Percentiles rank a stretch among this genome's conserved stretches.
Conservation (phyloP, 2,888 invertebrate genomes). For the Habroteleia sp. region DNA sequence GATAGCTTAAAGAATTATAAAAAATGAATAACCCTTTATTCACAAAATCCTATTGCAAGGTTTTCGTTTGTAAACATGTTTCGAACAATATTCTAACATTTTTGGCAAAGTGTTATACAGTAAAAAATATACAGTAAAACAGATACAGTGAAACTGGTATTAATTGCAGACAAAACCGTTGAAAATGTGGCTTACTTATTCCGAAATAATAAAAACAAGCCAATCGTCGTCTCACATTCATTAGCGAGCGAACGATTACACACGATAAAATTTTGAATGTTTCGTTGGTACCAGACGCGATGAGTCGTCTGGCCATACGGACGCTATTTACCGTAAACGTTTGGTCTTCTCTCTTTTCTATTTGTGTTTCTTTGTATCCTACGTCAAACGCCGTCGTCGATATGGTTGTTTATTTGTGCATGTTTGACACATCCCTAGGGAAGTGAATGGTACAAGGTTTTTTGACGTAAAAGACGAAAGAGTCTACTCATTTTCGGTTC, state of each 20-base stretch:
- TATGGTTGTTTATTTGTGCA: conserved; percentile 60
- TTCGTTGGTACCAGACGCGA: conserved; percentile 5
- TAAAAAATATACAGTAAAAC: no score
- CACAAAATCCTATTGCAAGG: no score
- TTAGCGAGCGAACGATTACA: conserved; percentile 28
- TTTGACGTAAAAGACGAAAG: conserved; percentile 53
- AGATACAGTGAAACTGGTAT: no score
- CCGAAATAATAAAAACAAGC: no score
- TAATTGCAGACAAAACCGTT: no score
- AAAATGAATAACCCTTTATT: no score
- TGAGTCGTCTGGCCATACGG: conserved; percentile 28
- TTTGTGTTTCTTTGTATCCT: conserved; percentile 36
- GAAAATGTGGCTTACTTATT: no score
- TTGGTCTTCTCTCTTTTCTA: conserved; percentile 31
- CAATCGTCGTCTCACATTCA: no score
- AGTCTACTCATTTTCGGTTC: conserved; percentile 63
- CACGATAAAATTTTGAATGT: conserved; percentile 9
- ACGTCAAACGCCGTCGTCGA: conserved; percentile 58
- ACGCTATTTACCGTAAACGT: conserved; percentile 14
- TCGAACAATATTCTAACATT: no score
- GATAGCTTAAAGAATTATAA: no score
- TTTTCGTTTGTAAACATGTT: no score
- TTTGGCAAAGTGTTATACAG: no score
- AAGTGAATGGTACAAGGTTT: conserved; percentile 51
- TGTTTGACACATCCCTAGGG: conserved; percentile 63